Base-by-base conservation (phyloP, 2,113 vertebrate species). In the Dicentrarchus labrax region DNA sequence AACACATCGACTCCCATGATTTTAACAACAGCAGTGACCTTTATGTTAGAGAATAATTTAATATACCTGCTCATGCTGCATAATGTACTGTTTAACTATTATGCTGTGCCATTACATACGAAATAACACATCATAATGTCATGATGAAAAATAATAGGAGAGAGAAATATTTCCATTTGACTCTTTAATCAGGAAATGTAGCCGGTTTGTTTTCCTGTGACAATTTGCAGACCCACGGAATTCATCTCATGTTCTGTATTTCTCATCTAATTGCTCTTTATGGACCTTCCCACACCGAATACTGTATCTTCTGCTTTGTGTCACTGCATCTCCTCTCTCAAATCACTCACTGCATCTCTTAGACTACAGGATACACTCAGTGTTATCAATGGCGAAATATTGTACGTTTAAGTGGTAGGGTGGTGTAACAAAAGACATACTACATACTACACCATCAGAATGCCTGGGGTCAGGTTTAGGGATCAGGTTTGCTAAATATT, bases 1-100 rank as follows among this genome's bases (percentile, higher is more conserved):
- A 83, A 48, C 68, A 65, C 62, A 73, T 41, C 9, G 0, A 70
- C 59, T 75, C 51, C 36, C 59, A 79, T 79, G 8, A 54, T 68
- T 84, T 83, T 61, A 67, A 71, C 71, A 72, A 76, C 82, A 74
- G 82, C 53, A 7, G 6, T 53, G 75, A 89, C 68, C 85, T 88
- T 87, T 86, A 48, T 22, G 47, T 61, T 62, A 0, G 6, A 57
- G 45, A 70, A 60, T 67, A 50, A 75, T 82, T 43, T 69, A 77
- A 78, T 38, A 69, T 5, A 15, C 15, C 36, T 21, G 43, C 41
- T 64, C 8, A 1, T 72, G 24, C 43, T 24, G 56, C 41, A 43
- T 1, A 71, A 39, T 41, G 16, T 50, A 24, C 22, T 39, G 38
- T 47, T 73, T 17, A 8, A 67, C 48, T 39, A 43, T 13, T 62